A percentile compares a stretch with the other conserved stretches of the same genome.
Conservation (phyloP, 2,888 invertebrate genomes). For the Pseudolycoriella hygida region DNA sequence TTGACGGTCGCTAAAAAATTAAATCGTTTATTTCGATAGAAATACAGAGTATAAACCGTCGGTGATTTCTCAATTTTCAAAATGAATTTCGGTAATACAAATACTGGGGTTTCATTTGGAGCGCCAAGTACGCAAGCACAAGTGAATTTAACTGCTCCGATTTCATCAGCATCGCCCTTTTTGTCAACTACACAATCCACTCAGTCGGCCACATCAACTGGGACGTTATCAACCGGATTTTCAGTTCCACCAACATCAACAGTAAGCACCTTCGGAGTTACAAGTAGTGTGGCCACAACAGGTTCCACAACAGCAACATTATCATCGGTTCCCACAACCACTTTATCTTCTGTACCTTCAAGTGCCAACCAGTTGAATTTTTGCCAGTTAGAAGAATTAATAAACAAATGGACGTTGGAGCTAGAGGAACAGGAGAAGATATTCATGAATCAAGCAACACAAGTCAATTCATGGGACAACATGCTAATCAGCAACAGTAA, state of each 20-base stretch:
- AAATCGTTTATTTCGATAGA: no score
- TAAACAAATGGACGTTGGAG: constrained; percentile 88
- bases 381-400: constrained; percentile 72
- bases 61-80: no score
- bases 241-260: not conserved
- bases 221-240: not conserved
- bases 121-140: not conserved
- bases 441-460: constrained; percentile 85
- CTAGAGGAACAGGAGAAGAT: constrained; percentile 83
- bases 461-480: constrained; percentile 91
- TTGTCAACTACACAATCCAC: not conserved
- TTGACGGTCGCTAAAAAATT: no score
- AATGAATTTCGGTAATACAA: not conserved
- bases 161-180: not conserved
- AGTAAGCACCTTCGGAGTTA: not conserved
- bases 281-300: not conserved
- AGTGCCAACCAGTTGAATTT: constrained; percentile 48
- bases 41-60: no score
- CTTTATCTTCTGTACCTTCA: constrained; percentile 25
- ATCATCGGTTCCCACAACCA: constrained; percentile 8
- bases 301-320: not conserved
- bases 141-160: not conserved
- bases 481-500: constrained; percentile 80
- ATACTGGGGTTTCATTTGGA: not conserved
- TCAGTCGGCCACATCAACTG: not conserved